Percentiles rank a stretch among this genome's conserved stretches.
Conservation (phyloP, 2,797 vertebrate species). For the Capromys pilorides region DNA sequence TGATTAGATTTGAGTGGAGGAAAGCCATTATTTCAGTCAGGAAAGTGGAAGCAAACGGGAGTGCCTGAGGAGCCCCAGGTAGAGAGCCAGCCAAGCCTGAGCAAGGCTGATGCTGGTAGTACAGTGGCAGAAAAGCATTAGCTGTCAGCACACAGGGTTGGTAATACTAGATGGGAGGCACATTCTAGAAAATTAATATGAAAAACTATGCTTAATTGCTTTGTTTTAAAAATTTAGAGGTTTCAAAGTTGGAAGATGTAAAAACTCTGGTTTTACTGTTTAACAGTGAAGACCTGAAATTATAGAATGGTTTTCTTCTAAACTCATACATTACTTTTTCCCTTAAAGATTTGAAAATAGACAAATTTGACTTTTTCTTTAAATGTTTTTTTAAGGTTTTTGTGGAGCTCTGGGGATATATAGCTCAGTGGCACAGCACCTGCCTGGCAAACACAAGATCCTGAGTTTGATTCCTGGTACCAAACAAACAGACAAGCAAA, state of each 20-base stretch:
- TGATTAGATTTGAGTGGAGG: background rate
- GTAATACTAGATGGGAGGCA: background rate
- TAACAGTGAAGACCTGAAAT: background rate
- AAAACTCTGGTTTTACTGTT: background rate
- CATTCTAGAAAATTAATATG: background rate
- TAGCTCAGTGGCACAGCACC: too few species aligned
- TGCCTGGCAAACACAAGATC: too few species aligned
- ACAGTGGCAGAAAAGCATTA: background rate
- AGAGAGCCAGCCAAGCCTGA: background rate
- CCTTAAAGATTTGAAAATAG: background rate
- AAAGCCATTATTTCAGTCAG: background rate
- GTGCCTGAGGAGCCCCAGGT: background rate
- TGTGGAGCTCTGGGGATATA: too few species aligned
- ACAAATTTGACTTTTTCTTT: constrained; percentile 25
- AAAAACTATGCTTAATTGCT: constrained; percentile 8
- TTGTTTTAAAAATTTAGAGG: constrained; percentile 26
- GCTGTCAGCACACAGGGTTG: background rate
- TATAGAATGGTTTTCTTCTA: constrained; percentile 13
- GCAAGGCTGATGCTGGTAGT: background rate
- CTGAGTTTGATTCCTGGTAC: too few species aligned
- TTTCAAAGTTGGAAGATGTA: constrained; percentile 8
- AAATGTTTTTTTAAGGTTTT: too few species aligned
- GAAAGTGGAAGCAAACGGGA: background rate
- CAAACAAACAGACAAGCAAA: background rate
- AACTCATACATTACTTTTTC: constrained; percentile 38